These are phyloP conservation scores for Aldabrachelys gigantea DNA, from an alignment of 2,113 vertebrate species.

Conservation along the genomic window DNA sequence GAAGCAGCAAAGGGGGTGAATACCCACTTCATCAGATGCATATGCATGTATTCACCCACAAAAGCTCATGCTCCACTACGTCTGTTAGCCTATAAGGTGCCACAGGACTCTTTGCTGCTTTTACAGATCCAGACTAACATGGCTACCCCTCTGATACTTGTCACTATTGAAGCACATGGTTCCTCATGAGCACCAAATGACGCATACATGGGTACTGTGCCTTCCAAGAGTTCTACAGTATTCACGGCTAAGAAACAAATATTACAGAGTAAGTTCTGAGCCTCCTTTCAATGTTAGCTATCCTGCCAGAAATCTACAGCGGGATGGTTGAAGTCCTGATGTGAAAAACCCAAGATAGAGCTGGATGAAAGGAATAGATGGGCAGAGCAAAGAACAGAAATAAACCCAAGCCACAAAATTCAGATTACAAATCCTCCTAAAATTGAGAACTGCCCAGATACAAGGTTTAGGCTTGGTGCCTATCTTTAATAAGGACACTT, in stretches of 20 bases:
- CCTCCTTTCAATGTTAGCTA: background rate
- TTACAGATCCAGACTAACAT: too few relatives aligned
- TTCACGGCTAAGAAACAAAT: background rate
- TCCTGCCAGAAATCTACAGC: background rate
- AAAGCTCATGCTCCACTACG: too few relatives aligned
- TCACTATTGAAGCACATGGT: background rate
- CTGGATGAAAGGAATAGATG: background rate
- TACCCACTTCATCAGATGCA: too few relatives aligned
- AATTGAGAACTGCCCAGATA: background rate
- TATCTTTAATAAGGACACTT: background rate
- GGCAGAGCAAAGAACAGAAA: fast-evolving
- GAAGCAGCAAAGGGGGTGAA: background rate
- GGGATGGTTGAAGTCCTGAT: background rate
- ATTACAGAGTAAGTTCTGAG: background rate
- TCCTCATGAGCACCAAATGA: background rate
- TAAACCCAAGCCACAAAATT: background rate
- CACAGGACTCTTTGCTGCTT: too few relatives aligned
- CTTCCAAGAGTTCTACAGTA: background rate
- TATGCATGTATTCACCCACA: too few relatives aligned
- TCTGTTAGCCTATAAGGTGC: too few relatives aligned
- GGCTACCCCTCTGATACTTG: too few relatives aligned
- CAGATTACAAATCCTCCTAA: background rate
- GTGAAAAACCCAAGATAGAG: fast-evolving
- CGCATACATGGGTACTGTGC: background rate
- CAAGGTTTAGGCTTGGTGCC: background rate